These are phyloP conservation scores for Lasioglossum leucozonium DNA, from an alignment of 2,888 invertebrate species.

Conservation along the genomic window DNA sequence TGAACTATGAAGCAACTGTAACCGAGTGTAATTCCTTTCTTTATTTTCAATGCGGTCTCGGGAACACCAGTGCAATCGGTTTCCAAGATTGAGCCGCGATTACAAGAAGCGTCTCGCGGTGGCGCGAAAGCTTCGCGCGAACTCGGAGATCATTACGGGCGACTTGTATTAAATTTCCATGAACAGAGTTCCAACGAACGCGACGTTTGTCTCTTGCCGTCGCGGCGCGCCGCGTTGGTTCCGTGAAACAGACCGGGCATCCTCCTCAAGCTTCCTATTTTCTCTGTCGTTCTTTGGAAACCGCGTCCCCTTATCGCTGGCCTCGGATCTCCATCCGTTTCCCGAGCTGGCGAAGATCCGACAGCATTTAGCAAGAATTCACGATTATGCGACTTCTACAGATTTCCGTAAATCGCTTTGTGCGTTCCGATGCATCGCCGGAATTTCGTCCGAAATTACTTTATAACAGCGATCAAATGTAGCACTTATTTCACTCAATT, in stretches of 20 bases:
- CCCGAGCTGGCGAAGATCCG: conserved; percentile 36
- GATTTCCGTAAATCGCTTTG: background rate
- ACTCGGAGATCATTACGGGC: conserved; percentile 7
- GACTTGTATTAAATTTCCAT: conserved; percentile 44
- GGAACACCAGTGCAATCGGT: background rate
- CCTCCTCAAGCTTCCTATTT: conserved; percentile 15
- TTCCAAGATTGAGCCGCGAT: conserved; percentile 36
- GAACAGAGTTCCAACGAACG: background rate
- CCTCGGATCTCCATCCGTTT: conserved; percentile 53
- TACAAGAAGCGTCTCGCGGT: conserved; percentile 18
- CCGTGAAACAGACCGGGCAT: background rate
- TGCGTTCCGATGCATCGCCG: background rate
- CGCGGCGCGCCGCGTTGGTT: background rate
- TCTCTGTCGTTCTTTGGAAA: conserved; percentile 20
- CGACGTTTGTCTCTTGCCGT: conserved; percentile 20
- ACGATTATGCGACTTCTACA: background rate
- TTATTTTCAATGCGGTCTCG: background rate
- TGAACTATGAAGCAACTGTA: too few relatives aligned
- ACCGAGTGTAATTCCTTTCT: background rate
- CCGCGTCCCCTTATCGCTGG: conserved; percentile 37
- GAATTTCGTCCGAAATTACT: background rate
- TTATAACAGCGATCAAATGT: background rate
- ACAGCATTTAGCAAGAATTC: conserved; percentile 24
- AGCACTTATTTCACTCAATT: too few relatives aligned
- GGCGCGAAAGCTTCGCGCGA: background rate